Base-by-base conservation (phyloP, 2,888 invertebrate genomes). In the Clanis bilineata region DNA sequence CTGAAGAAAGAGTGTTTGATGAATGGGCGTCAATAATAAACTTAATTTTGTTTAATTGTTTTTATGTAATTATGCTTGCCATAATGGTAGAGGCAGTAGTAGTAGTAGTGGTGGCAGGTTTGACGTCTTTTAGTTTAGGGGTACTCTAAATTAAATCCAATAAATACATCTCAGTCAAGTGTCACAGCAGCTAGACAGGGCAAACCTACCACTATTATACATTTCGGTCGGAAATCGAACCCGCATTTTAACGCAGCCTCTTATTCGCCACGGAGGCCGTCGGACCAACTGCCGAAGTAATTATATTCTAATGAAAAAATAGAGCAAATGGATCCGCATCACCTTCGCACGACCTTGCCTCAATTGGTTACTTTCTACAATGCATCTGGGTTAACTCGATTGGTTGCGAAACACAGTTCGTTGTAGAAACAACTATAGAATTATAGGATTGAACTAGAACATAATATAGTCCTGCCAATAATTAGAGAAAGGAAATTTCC, bases 341-440 rank as follows among this genome's bases (percentile, higher is more conserved):
- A 55, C 59, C 55, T 59, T 59, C 59, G 36, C 3, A 15, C 22
- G 51, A 51, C 60, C 60, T 60, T 60, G 60, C 57, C 41, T 41
- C 38, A 32, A n/a, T 58, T 36, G 32, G 32, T 44, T 44, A 47
- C 62, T 59, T 59, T 62, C 62, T 62, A 59, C 54, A 51, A 62
- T 51, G 44, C 62, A 59, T 59, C 62, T 62, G 62, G 62, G 59
- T 62, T 62, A 62, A 22, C 57, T 56, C 57, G 58, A 51, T 51
- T 36, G 25, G 10, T 62, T 59, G 45, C 59, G 62, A 62, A 62
- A 62, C 28, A 44, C 28, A 45, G 36, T 28, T 4, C 10, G 23
- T 23, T 58, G 57, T 47, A 39, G 51, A 39, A 43, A 22, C 25
- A 47, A 47, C 12, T 6, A 22, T 58, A 36, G 22, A 44, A 39